Evolutionary conservation across 64 coral and sea anemone species (phyloP).

Genomic region (Exaiptasia diaphana): DNA sequence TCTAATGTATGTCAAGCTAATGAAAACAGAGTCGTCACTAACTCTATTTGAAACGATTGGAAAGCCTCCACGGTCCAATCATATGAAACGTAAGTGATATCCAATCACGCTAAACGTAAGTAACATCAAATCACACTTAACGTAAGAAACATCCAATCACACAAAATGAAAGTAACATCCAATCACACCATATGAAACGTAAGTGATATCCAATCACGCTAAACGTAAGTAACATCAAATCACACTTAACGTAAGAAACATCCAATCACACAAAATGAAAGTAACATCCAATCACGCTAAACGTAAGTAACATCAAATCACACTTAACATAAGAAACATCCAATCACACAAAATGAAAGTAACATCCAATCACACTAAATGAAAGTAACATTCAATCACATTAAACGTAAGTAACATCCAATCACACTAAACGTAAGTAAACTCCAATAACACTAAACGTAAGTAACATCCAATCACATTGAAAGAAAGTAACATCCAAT

Average conservation of each 20-base stretch:
- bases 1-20: conserved; percentile 63
- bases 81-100: conserved; percentile 63
- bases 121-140: no score
- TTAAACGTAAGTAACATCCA: no score
- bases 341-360: no score
- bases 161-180: not conserved
- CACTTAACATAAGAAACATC: no score
- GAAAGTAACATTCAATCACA: no score
- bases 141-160: not conserved
- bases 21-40: conserved; percentile 50
- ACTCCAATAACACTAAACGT: no score
- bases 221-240: no score
- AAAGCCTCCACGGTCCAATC: conserved; percentile 67
- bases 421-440: no score
- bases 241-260: no score
- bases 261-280: not conserved
- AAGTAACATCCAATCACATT: no score
- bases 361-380: not conserved
- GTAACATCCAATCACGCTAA: conserved; percentile 44
- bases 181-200: conserved; percentile 71
- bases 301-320: conserved; percentile 54
- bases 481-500: no score
- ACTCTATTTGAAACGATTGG: conserved; percentile 89
- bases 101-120: no score
- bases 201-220: conserved; percentile 29